Evolutionary conservation across 2,888 invertebrate species (phyloP).

Genomic region (Drosophila quinaria): DNA sequence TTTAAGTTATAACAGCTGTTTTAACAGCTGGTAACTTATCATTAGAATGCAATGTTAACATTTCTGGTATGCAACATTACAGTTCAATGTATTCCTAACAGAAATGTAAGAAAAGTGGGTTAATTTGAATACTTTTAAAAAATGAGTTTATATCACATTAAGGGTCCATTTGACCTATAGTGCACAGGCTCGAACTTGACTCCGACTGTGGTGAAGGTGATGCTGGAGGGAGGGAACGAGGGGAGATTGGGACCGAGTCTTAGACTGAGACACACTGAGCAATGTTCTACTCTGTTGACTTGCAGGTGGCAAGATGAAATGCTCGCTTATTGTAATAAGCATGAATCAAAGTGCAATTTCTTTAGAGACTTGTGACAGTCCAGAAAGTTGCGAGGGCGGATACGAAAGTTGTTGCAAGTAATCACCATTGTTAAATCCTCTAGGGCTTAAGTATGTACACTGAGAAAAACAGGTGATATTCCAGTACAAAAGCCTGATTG

Average conservation of each 20-base stretch:
- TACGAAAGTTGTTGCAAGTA: not conserved
- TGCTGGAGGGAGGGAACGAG: not conserved
- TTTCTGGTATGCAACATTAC: no score
- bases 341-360: conserved; percentile 75
- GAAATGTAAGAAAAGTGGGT: no score
- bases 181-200: conserved; percentile 64
- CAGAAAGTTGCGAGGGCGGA: conserved; percentile 48
- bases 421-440: not conserved
- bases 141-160: no score
- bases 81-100: no score
- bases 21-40: no score
- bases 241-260: not conserved
- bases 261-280: conserved; percentile 26
- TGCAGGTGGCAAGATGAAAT: conserved; percentile 63
- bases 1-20: no score
- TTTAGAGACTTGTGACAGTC: conserved; percentile 55
- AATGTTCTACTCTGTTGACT: conserved; percentile 57
- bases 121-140: no score
- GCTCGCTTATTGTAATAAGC: conserved; percentile 72
- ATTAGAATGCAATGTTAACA: no score
- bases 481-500: no score
- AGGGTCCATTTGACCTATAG: no score
- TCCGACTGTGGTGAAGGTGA: conserved; percentile 10
- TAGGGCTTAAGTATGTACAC: not conserved
- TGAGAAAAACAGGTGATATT: no score